Conservation (phyloP, 1,140 invertebrate genomes). For the Vanessa tameamea region DNA sequence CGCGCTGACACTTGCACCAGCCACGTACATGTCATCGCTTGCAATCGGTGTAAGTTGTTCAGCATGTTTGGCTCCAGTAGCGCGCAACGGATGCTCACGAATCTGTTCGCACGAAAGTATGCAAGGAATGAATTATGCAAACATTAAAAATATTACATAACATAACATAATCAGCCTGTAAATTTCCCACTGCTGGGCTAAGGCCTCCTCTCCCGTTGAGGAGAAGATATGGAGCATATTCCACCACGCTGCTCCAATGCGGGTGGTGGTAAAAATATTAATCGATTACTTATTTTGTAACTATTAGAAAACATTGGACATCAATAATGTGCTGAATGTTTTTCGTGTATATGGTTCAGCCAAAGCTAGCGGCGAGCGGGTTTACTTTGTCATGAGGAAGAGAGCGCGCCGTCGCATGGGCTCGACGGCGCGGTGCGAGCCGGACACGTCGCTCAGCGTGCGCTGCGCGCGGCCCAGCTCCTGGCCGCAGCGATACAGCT, state of each 20-base stretch:
- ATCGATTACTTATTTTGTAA: no score
- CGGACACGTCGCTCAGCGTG: slow-evolving; percentile 82
- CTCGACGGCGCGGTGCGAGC: slow-evolving; percentile 54
- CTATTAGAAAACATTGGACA: no score
- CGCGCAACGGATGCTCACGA: slow-evolving; percentile 85
- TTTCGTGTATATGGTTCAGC: no score
- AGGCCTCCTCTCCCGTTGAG: no score
- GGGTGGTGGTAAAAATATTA: no score
- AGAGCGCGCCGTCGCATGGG: slow-evolving; percentile 59
- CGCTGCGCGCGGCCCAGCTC: slow-evolving; percentile 89
- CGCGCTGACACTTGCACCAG: slow-evolving; percentile 88
- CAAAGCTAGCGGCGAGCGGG: not conserved
- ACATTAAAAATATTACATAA: no score
- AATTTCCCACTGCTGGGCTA: no score
- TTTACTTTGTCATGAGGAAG: slow-evolving; percentile 68
- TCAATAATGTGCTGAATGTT: no score
- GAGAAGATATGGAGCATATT: no score
- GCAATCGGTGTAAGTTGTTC: slow-evolving; percentile 86
- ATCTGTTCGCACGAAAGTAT: slow-evolving; percentile 70
- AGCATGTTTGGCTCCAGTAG: slow-evolving; percentile 87
- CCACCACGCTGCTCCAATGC: no score
- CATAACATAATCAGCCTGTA: no score
- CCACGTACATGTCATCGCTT: slow-evolving; percentile 91
- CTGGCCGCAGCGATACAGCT: slow-evolving; percentile 84
- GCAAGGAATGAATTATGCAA: no score